A percentile compares a stretch with the other conserved stretches of the same genome.
These are phyloP conservation scores for Phoxinus phoxinus DNA, from an alignment of 2,113 vertebrate genomes.

Conservation along the genomic window DNA sequence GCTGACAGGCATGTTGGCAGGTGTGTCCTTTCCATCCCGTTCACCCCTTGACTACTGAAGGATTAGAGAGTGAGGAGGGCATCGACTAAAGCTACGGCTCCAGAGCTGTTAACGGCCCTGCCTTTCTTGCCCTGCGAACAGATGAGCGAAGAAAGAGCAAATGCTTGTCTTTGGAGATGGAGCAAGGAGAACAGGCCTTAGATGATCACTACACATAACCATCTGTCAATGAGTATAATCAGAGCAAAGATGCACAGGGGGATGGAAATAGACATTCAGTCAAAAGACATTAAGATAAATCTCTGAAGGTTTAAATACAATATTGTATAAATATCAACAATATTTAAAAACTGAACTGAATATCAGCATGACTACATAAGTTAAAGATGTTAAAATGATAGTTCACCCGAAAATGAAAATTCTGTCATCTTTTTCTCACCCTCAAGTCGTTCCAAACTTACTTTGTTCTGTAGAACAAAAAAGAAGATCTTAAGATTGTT, in stretches of 20 bases:
- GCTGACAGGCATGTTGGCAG: slow-evolving; percentile 77
- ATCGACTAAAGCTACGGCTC: slow-evolving; percentile 66
- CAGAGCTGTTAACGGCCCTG: slow-evolving; percentile 15
- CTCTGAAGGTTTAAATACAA: not conserved
- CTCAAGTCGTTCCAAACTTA: no score
- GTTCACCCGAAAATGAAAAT: no score
- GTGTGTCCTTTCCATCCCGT: slow-evolving; percentile 72
- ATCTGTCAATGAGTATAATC: not conserved
- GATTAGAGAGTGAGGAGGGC: slow-evolving; percentile 68
- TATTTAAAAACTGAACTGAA: not conserved
- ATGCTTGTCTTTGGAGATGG: slow-evolving; percentile 33
- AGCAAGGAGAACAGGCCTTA: not conserved
- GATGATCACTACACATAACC: slow-evolving; percentile 5
- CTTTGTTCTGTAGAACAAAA: no score
- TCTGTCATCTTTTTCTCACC: no score
- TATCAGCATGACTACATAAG: not conserved
- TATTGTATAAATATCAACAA: not conserved
- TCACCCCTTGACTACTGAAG: slow-evolving; percentile 66
- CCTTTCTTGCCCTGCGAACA: slow-evolving; percentile 36
- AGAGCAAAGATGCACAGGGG: not conserved
- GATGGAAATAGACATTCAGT: not conserved
- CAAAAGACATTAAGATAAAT: no score
- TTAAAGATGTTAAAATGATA: not conserved
- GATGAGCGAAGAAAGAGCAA: slow-evolving; percentile 37
- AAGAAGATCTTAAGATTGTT: not conserved